A percentile compares a stretch with the other conserved stretches of the same genome.
phyloP scores from a whole-genome alignment of 2,888 invertebrate genomes.

The Macropis europaea region DNA sequence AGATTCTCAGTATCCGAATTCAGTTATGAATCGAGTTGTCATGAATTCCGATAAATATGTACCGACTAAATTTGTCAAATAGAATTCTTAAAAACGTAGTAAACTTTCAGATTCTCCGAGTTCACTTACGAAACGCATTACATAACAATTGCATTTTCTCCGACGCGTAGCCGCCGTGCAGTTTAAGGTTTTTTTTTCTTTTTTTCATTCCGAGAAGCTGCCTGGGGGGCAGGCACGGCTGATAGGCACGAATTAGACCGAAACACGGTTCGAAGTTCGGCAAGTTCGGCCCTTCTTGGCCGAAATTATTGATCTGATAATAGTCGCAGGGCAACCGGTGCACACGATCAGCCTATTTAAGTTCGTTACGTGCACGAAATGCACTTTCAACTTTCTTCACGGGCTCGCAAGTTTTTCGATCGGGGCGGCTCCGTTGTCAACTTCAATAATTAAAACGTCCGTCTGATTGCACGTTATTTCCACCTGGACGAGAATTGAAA shows the following conservation, averaged over 20 bases:
- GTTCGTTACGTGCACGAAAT: constrained; percentile 61
- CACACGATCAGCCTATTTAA: constrained; percentile 51
- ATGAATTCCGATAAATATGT: too few relatives aligned
- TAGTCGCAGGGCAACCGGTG: constrained; percentile 43
- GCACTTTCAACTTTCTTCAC: constrained; percentile 52
- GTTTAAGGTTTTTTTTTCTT: not conserved
- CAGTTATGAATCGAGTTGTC: too few relatives aligned
- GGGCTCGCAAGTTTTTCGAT: constrained; percentile 40
- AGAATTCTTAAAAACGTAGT: too few relatives aligned
- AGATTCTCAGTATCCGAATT: too few relatives aligned
- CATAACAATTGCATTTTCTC: not conserved
- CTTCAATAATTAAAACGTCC: constrained; percentile 54
- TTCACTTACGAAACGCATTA: too few relatives aligned
- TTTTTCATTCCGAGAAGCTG: not conserved
- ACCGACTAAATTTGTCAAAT: too few relatives aligned
- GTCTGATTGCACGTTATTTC: too few relatives aligned
- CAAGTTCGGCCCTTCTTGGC: constrained; percentile 48
- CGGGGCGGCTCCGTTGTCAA: constrained; percentile 42
- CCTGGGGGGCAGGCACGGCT: constrained; percentile 8
- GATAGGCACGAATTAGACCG: constrained; percentile 37
- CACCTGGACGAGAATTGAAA: too few relatives aligned
- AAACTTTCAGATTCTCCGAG: too few relatives aligned
- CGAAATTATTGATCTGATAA: constrained; percentile 62
- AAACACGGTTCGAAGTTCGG: constrained; percentile 44
- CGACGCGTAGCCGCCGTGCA: not conserved